Conservation (phyloP, 2,888 invertebrate genomes). For the Diaprepes abbreviatus region DNA sequence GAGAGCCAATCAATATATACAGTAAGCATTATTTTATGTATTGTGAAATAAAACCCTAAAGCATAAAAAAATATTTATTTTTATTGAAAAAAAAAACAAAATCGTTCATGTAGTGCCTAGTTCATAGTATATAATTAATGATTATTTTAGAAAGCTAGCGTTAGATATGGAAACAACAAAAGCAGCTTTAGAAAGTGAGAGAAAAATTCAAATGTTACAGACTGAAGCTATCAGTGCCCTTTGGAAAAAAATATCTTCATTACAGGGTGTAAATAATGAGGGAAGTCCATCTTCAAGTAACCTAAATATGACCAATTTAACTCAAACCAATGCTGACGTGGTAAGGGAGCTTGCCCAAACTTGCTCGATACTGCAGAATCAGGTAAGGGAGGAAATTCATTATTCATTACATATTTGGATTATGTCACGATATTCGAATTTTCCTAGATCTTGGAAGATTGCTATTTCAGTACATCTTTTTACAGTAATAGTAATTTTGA, state of each 20-base stretch:
- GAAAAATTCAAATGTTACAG: conserved; percentile 88
- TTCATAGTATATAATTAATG: too few species aligned
- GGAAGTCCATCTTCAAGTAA: conserved; percentile 38
- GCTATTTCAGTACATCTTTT: too few species aligned
- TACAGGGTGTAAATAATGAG: conserved; percentile 68
- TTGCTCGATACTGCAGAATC: conserved; percentile 80
- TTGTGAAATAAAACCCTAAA: too few species aligned
- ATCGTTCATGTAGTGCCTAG: too few species aligned
- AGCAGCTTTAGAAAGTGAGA: conserved; percentile 85
- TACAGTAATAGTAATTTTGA: too few species aligned
- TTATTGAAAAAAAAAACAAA: too few species aligned
- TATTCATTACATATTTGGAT: too few species aligned
- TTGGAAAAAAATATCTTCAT: conserved; percentile 87
- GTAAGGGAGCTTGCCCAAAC: conserved; percentile 83
- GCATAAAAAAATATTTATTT: too few species aligned
- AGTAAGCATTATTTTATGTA: conserved; percentile 71
- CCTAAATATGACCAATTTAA: conserved; percentile 59
- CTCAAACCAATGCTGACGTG: conserved; percentile 72
- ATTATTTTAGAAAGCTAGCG: conserved; percentile 78
- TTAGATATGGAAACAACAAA: conserved; percentile 89
- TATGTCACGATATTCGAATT: too few species aligned
- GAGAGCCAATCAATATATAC: conserved; percentile 86
- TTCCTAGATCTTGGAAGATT: too few species aligned
- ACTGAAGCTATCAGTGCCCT: conserved; percentile 92
- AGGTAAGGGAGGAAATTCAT: too few species aligned